Evolutionary conservation across 2,888 invertebrate species (phyloP).

Genomic region (Hyposoter didymator): DNA sequence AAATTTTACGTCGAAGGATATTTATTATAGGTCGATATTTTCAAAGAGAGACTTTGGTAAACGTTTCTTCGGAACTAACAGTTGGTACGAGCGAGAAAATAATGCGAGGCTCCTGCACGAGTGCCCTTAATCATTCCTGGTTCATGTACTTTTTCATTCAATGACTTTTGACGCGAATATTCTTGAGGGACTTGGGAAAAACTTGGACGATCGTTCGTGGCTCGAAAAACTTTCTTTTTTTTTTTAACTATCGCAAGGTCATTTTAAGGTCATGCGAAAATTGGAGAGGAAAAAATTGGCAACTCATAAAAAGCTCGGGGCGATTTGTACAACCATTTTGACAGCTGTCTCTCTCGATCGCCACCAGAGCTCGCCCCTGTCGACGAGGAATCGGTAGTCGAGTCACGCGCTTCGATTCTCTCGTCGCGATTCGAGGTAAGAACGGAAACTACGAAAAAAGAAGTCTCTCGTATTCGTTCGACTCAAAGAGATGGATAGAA

Average conservation of each 20-base stretch:
- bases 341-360: constrained; percentile 1
- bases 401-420: constrained; percentile 74
- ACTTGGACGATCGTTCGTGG: not conserved
- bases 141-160: not conserved
- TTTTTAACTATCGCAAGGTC: not conserved
- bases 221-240: not conserved
- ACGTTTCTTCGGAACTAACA: constrained; percentile 33
- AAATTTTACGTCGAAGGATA: constrained; percentile 22
- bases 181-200: not conserved
- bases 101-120: not conserved
- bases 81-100: constrained; percentile 49
- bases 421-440: constrained; percentile 67
- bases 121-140: constrained; percentile 15
- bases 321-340: not conserved
- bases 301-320: not conserved
- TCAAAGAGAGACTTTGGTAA: constrained; percentile 43
- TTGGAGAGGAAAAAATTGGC: not conserved
- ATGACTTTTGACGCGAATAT: not conserved
- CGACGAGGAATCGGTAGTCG: constrained; percentile 70
- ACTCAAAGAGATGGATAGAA: not conserved
- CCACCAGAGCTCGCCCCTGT: constrained; percentile 40
- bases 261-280: not conserved
- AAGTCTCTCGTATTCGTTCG: constrained; percentile 36
- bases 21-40: constrained; percentile 45
- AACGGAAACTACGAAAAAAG: constrained; percentile 71